Evolutionary conservation across 2,797 vertebrate genomes (phyloP).

Genomic region (Halcyon smyrnensis): DNA sequence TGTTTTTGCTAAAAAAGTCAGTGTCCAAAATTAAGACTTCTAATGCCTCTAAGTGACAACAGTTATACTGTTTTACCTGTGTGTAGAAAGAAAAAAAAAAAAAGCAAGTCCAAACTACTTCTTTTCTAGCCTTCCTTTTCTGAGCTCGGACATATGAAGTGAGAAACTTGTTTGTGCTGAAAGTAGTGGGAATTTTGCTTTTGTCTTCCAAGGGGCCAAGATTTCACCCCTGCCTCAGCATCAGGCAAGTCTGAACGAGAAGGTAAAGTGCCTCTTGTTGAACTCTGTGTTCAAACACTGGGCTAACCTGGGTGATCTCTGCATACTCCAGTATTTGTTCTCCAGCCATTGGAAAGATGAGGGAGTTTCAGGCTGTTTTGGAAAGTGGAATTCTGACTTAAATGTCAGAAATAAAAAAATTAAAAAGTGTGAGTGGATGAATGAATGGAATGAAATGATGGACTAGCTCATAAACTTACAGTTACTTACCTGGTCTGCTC

Average conservation of each 20-base stretch:
- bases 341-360: not conserved
- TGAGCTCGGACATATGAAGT: not conserved
- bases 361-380: not conserved
- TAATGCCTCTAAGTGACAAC: not conserved
- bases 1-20: not conserved
- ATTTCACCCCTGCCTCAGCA: not conserved
- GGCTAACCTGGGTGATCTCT: not conserved
- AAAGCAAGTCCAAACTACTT: not conserved
- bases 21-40: not conserved
- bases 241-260: not conserved
- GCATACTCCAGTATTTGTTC: conserved; percentile 16
- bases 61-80: not conserved
- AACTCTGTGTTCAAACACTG: not conserved
- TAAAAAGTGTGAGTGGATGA: conserved; percentile 17
- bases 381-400: conserved; percentile 25
- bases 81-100: not conserved
- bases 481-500: conserved; percentile 13
- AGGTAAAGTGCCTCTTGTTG: not conserved
- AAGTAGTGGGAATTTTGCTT: not conserved
- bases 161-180: not conserved
- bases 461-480: conserved; percentile 1
- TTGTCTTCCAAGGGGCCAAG: not conserved
- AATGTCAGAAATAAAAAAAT: conserved; percentile 35
- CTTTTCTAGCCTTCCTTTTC: not conserved
- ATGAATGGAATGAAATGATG: conserved; percentile 16